Conservation (phyloP, 2,797 vertebrate genomes). For the Anniella stebbinsi region DNA sequence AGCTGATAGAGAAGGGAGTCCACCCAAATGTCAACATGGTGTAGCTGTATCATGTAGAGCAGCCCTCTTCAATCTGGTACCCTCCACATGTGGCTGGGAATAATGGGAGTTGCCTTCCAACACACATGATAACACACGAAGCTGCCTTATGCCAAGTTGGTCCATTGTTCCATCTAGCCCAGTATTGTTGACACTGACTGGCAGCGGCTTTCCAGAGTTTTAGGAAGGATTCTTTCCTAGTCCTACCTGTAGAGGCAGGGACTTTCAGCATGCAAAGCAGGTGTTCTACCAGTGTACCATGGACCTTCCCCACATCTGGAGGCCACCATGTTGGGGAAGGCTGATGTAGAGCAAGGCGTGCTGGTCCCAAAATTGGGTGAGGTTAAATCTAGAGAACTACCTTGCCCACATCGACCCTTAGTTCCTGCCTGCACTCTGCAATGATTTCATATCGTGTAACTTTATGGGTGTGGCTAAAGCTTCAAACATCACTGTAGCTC, state of each 20-base stretch:
- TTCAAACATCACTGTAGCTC: neutral
- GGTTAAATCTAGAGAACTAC: neutral
- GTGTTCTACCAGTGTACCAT: too few species aligned
- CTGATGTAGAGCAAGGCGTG: neutral
- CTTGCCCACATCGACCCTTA: neutral
- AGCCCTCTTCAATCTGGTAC: too few species aligned
- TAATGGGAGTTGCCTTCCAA: neutral
- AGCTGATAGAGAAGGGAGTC: neutral
- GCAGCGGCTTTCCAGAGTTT: too few species aligned
- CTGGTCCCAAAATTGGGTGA: neutral
- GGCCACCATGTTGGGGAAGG: too few species aligned
- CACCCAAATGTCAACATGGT: neutral
- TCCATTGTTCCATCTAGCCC: too few species aligned
- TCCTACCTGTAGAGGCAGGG: too few species aligned
- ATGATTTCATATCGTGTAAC: neutral
- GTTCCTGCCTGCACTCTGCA: neutral
- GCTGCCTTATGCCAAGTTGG: too few species aligned
- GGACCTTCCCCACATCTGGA: neutral
- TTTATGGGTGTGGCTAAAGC: neutral
- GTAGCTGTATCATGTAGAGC: neutral
- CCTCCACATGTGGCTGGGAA: neutral
- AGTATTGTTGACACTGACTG: too few species aligned
- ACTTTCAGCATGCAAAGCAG: too few species aligned
- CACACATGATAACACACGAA: too few species aligned
- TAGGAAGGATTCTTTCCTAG: too few species aligned